Conservation (phyloP, 2,888 invertebrate species). For the Ceramica pisi region DNA sequence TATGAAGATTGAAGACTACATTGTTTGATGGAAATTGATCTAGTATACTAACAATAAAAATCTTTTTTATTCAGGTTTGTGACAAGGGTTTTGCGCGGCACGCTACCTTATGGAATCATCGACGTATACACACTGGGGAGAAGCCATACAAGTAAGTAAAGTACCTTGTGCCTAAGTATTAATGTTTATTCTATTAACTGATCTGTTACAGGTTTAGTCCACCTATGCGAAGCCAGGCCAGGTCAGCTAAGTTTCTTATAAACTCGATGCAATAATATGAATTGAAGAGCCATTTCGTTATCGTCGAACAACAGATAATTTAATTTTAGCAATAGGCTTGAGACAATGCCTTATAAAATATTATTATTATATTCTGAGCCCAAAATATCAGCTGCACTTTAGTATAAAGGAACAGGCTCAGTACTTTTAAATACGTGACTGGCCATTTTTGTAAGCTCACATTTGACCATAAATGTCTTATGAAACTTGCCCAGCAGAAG, state of each 20-base stretch:
- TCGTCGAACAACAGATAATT: background rate
- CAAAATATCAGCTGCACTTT: no score
- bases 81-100: constrained; percentile 97
- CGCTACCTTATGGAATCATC: constrained; percentile 97
- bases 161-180: constrained; percentile 8
- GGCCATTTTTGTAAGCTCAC: background rate
- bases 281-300: background rate
- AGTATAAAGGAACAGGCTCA: background rate
- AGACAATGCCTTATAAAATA: background rate
- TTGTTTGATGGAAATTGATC: background rate
- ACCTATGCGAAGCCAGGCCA: background rate
- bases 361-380: background rate
- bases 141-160: constrained; percentile 94
- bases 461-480: background rate
- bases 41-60: background rate
- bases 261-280: background rate
- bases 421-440: no score
- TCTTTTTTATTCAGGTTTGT: constrained; percentile 90
- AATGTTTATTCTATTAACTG: constrained; percentile 29
- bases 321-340: background rate
- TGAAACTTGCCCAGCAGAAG: background rate
- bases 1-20: no score
- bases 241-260: background rate
- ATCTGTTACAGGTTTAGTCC: constrained; percentile 1
- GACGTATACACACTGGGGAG: constrained; percentile 96